These are phyloP conservation scores for Choreutis nemorana DNA, from an alignment of 2,888 invertebrate species.

Conservation along the genomic window DNA sequence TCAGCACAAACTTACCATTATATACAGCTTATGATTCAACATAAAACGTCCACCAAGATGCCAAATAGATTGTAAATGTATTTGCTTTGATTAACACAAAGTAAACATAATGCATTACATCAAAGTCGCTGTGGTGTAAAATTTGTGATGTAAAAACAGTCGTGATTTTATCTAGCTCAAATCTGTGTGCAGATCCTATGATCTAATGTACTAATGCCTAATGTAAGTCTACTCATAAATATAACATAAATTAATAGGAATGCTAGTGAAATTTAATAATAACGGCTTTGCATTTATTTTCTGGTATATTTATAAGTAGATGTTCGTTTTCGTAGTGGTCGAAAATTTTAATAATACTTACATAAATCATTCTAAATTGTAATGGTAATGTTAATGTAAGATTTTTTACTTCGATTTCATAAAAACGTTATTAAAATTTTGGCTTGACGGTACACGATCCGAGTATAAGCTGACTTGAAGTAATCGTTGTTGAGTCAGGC, in stretches of 20 bases:
- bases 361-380: constrained; percentile 35
- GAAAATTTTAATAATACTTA: constrained; percentile 22
- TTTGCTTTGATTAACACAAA: constrained; percentile 27
- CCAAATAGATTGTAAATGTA: constrained; percentile 57
- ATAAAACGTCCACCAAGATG: constrained; percentile 58
- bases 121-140: constrained; percentile 10
- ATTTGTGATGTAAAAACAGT: constrained; percentile 10
- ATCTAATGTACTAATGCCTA: constrained; percentile 6
- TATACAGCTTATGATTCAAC: no score
- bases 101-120: constrained; percentile 23
- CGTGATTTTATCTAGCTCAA: constrained; percentile 33
- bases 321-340: constrained; percentile 28
- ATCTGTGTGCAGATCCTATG: constrained; percentile 24
- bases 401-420: constrained; percentile 45
- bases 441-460: no score
- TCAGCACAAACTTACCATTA: no score
- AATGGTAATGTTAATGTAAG: constrained; percentile 31
- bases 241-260: constrained; percentile 30
- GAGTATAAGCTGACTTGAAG: no score
- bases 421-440: constrained; percentile 25
- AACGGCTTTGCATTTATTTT: constrained; percentile 19
- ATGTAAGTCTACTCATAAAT: constrained; percentile 32
- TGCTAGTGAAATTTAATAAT: constrained; percentile 12
- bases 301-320: constrained; percentile 38
- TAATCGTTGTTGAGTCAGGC: no score